These are phyloP conservation scores for Cataglyphis hispanica DNA, from an alignment of 1,140 invertebrate species.

Conservation along the genomic window DNA sequence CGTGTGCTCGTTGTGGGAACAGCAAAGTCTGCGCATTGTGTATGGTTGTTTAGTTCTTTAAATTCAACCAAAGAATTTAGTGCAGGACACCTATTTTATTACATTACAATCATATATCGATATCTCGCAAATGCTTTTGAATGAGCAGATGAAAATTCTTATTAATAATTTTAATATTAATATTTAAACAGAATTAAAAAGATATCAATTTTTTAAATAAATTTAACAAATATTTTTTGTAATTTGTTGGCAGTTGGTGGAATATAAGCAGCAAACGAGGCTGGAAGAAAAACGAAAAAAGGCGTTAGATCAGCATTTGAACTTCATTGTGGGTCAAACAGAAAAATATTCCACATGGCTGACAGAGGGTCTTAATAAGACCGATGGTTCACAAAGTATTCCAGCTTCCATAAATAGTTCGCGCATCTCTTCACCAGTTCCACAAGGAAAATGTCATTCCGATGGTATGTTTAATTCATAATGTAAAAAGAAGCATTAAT, in stretches of 20 bases:
- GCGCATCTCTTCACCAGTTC: conserved; percentile 84
- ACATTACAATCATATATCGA: background rate
- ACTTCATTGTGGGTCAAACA: conserved; percentile 99
- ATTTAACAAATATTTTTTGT: background rate
- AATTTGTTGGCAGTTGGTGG: conserved; percentile 90
- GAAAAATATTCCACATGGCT: conserved; percentile 98
- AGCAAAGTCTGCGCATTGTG: conserved; percentile 76
- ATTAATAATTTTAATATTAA: background rate
- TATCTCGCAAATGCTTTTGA: background rate
- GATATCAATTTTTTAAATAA: background rate
- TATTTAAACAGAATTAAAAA: background rate
- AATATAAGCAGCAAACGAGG: conserved; percentile 96
- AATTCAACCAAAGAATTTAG: conserved; percentile 71
- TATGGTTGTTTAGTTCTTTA: conserved; percentile 67
- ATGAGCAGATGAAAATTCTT: background rate
- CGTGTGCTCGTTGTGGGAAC: conserved; percentile 87
- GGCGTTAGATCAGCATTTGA: conserved; percentile 98
- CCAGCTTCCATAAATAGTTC: conserved; percentile 86
- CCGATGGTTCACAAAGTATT: conserved; percentile 84
- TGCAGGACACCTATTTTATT: conserved; percentile 72
- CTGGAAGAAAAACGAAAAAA: conserved; percentile 98
- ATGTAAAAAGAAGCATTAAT: conserved; percentile 11
- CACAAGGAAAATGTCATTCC: conserved; percentile 83
- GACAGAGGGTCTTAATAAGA: conserved; percentile 93
- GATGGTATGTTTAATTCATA: conserved; percentile 81